Base-by-base conservation (phyloP, 2,888 invertebrate species). In the Eupithecia centaureata region DNA sequence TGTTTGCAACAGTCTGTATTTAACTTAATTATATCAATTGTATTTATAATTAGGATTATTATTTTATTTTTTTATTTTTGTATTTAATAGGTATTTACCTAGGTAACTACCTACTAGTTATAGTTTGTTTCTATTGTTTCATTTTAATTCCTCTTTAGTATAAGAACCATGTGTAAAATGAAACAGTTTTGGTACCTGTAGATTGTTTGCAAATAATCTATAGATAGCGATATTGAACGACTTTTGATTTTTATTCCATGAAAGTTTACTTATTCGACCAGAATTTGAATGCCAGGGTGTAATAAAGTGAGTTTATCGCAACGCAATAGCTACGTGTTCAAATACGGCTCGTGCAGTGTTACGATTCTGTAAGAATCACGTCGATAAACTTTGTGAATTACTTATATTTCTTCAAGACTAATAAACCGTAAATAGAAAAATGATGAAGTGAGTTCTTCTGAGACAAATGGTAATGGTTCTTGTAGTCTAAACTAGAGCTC, bases 251-350 rank as follows among this genome's bases (percentile, higher is more conserved):
- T 51, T 22, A 12, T 25, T 25, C 2, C 15, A 27, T 52, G 15
- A 27, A 52, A 27, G 13, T 27, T 52, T 52, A 57, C 12, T 2
- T 15, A 57, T 0, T 8, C 28, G 28, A 28, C 4, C n/a, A 61
- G 32, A 35, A 54, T 59, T 59, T 65, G 65, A 71, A 75, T 73
- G 71, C 65, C 72, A 73, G 67, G 67, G 59, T 64, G 62, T 67
- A 74, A 68, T 74, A 75, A 74, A 76, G 75, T 63, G 62, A 65
- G 57, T 52, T 73, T 75, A 76, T 75, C 72, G 75, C 59, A 72
- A 74, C 75, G 76, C 75, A 77, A 73, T 68, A 73, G 61, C 30
- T 57, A 57, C 57, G 57, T 32, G 57, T 30, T 22, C 30, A 18
- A n/a, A 57, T 32, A 28, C 1, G 18, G 57, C 57, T 32, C 32